Conservation (phyloP, 2,888 invertebrate species). For the Silvanus unidentatus region DNA sequence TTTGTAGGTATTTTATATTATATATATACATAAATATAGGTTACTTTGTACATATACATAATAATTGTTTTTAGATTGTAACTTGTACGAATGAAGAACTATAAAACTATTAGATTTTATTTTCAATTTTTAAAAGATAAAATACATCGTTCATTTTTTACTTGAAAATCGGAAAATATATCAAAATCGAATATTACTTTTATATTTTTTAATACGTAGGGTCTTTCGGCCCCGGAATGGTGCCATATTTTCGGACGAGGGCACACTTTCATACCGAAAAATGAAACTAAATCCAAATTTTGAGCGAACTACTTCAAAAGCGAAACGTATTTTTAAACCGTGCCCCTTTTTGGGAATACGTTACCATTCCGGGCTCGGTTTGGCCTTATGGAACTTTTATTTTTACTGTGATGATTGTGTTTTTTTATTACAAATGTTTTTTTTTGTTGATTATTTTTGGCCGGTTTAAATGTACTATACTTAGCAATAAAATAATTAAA, state of each 20-base stretch:
- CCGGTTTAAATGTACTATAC: constrained; percentile 36
- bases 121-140: constrained; percentile 11
- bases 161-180: too few species aligned
- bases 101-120: constrained; percentile 8
- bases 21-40: constrained; percentile 23
- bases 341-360: too few species aligned
- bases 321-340: too few species aligned
- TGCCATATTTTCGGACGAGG: too few species aligned
- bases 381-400: constrained; percentile 12
- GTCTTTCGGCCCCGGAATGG: too few species aligned
- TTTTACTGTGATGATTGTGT: constrained; percentile 25
- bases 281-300: too few species aligned
- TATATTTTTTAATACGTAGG: too few species aligned
- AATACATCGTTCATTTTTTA: neutral
- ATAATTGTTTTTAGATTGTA: constrained; percentile 13
- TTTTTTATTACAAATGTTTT: constrained; percentile 7
- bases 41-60: constrained; percentile 5
- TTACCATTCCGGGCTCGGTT: too few species aligned
- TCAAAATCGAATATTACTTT: too few species aligned
- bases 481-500: constrained; percentile 32
- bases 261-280: too few species aligned
- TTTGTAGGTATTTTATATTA: constrained; percentile 24
- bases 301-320: too few species aligned
- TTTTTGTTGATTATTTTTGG: constrained; percentile 25
- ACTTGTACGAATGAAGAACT: constrained; percentile 12